Percentiles rank a stretch among this genome's conserved stretches.
phyloP scores from a whole-genome alignment of 2,113 vertebrate genomes.

The Isurus oxyrinchus region DNA sequence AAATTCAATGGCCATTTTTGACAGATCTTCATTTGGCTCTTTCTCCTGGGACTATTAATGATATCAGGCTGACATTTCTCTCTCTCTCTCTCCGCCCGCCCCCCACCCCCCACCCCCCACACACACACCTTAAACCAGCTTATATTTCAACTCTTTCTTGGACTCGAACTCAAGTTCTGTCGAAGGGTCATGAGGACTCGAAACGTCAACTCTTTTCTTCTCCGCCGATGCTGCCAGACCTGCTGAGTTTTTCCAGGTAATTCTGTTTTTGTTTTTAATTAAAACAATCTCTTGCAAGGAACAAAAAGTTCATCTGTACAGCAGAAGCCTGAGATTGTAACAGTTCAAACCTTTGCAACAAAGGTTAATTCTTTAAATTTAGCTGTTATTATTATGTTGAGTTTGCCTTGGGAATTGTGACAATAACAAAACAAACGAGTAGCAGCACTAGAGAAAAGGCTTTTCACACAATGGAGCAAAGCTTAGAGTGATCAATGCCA shows the following conservation, averaged over 20 bases:
- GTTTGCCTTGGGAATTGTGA: neutral
- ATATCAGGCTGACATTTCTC: neutral
- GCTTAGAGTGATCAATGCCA: neutral
- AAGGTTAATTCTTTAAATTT: neutral
- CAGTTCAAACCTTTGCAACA: neutral
- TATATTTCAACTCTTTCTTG: no score
- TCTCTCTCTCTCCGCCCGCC: no score
- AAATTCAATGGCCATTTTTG: neutral
- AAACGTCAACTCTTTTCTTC: no score
- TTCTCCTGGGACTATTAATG: neutral
- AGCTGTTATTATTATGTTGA: neutral
- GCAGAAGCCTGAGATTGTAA: neutral
- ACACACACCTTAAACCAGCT: no score
- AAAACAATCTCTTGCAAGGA: neutral
- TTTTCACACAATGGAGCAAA: neutral
- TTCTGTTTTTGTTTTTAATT: no score
- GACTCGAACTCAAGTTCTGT: no score
- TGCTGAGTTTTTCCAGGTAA: no score
- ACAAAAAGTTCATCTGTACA: neutral
- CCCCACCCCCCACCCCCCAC: no score
- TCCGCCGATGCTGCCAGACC: no score
- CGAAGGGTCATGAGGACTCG: no score
- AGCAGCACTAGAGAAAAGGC: neutral
- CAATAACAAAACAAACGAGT: neutral
- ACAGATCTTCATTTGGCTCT: neutral